Conservation (phyloP, 2,797 vertebrate genomes). For the Ptychadena robeensis region DNA sequence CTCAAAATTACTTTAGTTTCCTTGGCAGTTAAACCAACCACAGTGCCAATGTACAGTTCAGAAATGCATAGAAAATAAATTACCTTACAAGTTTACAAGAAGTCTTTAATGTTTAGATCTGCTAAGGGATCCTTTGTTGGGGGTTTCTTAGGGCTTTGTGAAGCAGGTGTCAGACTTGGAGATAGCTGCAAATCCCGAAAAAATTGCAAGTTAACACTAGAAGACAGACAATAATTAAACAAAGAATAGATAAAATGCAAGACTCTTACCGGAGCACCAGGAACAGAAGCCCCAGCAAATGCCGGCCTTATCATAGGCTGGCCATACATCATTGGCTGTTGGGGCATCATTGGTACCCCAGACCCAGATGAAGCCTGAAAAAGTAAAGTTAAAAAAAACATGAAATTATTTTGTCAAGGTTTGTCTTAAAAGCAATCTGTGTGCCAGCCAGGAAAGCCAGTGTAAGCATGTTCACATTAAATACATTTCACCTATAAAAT, state of each 20-base stretch:
- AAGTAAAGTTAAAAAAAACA: conserved; percentile 16
- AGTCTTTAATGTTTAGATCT: conserved; percentile 99
- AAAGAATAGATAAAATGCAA: neutral
- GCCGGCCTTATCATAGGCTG: conserved; percentile 95
- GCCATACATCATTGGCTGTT: conserved; percentile 85
- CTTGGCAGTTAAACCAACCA: too few relatives aligned
- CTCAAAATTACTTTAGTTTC: too few relatives aligned
- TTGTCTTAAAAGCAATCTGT: too few relatives aligned
- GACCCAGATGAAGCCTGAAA: conserved; percentile 84
- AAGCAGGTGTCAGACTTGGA: conserved; percentile 87
- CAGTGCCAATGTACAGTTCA: too few relatives aligned
- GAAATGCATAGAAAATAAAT: neutral
- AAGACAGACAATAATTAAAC: too few relatives aligned
- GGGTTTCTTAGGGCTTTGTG: conserved; percentile 96
- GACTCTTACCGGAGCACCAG: conserved; percentile 84
- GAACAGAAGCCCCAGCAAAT: conserved; percentile 81
- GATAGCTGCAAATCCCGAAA: conserved; percentile 81
- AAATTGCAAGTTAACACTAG: conserved; percentile 65
- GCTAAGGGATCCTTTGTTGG: conserved; percentile 98
- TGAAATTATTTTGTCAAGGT: too few relatives aligned
- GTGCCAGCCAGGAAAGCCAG: too few relatives aligned
- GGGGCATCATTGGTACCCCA: conserved; percentile 90
- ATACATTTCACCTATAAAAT: too few relatives aligned
- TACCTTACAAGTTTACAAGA: conserved; percentile 93
- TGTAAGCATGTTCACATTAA: too few relatives aligned